phyloP scores from a whole-genome alignment of 2,888 invertebrate species.

The Heliconius cydno region DNA sequence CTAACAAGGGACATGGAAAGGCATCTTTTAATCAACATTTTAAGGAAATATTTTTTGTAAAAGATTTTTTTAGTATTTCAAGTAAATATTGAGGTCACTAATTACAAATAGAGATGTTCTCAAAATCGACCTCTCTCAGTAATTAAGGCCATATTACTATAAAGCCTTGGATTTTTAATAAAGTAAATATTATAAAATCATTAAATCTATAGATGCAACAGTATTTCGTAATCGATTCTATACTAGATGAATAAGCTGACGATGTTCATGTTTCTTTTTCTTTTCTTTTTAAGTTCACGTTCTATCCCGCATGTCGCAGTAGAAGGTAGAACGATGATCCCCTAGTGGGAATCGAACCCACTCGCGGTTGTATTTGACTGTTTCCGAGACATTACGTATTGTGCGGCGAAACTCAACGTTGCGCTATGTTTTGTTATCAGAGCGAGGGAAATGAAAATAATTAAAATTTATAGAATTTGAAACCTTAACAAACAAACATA shows the following conservation, averaged over 20 bases:
- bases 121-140: constrained; percentile 17
- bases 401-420: background rate
- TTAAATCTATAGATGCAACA: constrained; percentile 17
- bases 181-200: constrained; percentile 28
- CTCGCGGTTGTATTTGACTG: background rate
- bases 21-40: background rate
- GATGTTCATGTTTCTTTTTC: background rate
- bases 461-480: background rate
- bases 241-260: background rate
- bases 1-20: background rate
- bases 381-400: background rate
- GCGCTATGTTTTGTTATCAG: background rate
- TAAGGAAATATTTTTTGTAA: no score
- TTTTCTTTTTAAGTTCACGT: background rate
- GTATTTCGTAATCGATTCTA: constrained; percentile 9
- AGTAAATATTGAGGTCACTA: background rate
- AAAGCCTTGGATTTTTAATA: constrained; percentile 25
- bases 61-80: background rate
- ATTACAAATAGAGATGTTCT: constrained; percentile 24
- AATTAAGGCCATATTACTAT: constrained; percentile 20
- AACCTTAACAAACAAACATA: background rate
- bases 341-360: background rate
- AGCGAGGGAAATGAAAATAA: background rate
- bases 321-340: background rate
- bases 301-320: background rate